Base-by-base conservation (phyloP, 2,888 invertebrate species). In the Omphaloscelis lunosa region DNA sequence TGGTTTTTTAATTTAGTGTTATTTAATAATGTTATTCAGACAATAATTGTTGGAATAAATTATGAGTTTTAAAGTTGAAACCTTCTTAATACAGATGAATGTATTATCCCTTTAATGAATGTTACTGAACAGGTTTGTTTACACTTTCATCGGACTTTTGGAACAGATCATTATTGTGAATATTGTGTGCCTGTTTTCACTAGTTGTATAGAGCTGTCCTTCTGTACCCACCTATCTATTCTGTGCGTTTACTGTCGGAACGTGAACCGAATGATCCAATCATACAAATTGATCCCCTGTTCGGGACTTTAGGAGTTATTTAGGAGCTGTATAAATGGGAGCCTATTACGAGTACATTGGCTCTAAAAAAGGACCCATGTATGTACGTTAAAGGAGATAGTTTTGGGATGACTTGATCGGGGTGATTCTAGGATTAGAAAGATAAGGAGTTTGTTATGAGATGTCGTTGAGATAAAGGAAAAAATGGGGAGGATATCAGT, bases 281-380 rank as follows among this genome's bases (percentile, higher is more conserved):
- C 75, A 71, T 75, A 72, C 29, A 83, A 79, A 82, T 83, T 72
- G 75, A 69, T 75, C 68, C 67, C 53, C 29, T 56, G 39, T 34
- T 68, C 29, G 23, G 66, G 27, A 63, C 39, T 81, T 53, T 53
- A 9, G 56, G 41, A 82, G 62, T 51, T 82, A 77, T 77, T 82
- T 77, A 48, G 72, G 34, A 82, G 41, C 45, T 82, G 56, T 51
- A 45, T 74, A 59, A 79, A 83, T 74, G 56, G 41, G 15, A 27
- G 3, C 27, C 56, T 70, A 67, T 86, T 84, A 78, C 27, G 45
- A 81, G 58, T 80, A 63, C 66, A 51, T 71, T 34, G 62, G 59
- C 41, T 58, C 9, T 82, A 29, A 53, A 51, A 23, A 66, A 34
- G n/a, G 67, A 34, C 58, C 23, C 66, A 15, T 61, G 58, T 53